Evolutionary conservation across 2,888 invertebrate species (phyloP).

Genomic region (Mythimna impura): DNA sequence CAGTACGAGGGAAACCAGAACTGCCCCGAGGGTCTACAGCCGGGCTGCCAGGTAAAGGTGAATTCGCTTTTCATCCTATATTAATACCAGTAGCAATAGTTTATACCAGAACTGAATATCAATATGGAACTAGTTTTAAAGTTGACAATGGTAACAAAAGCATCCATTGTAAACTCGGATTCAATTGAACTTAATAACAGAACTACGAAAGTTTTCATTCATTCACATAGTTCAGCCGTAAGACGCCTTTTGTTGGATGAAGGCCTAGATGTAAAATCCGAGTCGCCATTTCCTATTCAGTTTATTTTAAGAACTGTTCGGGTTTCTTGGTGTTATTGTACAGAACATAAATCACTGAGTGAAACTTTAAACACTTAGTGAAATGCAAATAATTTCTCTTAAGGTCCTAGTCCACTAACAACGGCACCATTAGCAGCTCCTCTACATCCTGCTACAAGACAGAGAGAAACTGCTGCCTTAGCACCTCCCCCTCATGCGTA

Average conservation of each 20-base stretch:
- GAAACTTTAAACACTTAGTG: slow-evolving; percentile 1
- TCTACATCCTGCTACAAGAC: slow-evolving; percentile 85
- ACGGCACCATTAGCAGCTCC: slow-evolving; percentile 85
- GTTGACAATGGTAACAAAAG: slow-evolving; percentile 34
- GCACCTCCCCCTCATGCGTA: slow-evolving; percentile 88
- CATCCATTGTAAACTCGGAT: slow-evolving; percentile 37
- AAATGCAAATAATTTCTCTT: slow-evolving; percentile 21
- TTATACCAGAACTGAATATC: slow-evolving; percentile 5
- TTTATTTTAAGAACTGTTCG: slow-evolving; percentile 5
- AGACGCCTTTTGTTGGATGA: slow-evolving; percentile 28
- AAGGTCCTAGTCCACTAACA: slow-evolving; percentile 83
- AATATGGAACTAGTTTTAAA: slow-evolving; percentile 21
- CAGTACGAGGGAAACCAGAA: slow-evolving; percentile 86
- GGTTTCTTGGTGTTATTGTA: not conserved
- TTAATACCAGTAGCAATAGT: slow-evolving; percentile 7
- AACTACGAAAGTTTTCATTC: slow-evolving; percentile 26
- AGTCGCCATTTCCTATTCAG: slow-evolving; percentile 7
- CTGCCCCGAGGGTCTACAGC: slow-evolving; percentile 85
- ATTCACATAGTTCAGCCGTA: slow-evolving; percentile 22
- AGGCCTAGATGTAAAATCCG: slow-evolving; percentile 22
- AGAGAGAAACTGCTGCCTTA: slow-evolving; percentile 84
- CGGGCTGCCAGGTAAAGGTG: slow-evolving; percentile 81
- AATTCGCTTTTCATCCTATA: slow-evolving; percentile 15
- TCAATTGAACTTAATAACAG: slow-evolving; percentile 32
- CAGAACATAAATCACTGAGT: not conserved